Base-by-base conservation (phyloP, 1,140 invertebrate species). In the Propsilocerus akamusi region DNA sequence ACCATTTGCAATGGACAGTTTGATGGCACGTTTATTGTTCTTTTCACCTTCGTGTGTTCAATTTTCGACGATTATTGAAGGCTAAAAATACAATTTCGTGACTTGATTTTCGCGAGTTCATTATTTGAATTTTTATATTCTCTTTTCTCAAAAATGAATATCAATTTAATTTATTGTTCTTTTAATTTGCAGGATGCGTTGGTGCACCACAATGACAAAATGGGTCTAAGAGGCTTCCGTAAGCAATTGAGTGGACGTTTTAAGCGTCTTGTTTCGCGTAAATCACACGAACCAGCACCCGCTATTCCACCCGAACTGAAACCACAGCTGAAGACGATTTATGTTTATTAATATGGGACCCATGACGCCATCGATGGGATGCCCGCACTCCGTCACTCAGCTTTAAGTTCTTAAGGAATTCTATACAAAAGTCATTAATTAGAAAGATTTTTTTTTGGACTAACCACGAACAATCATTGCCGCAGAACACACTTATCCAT, bases 261-360 rank as follows among this genome's bases (percentile, higher is more conserved):
- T 76, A 78, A 81, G 65, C 75, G 82, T 56, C 69, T 86, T 55
- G 81, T 86, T 49, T 83, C 83, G 60, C 80, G 77, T 73, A 86
- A 86, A 70, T 74, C 80, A 26, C 76, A 78, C 56, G 75, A 79
- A 61, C 81, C 86, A 59, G 75, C 80, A 50, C 85, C 84, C 71
- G 81, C 81, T 58, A 85, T 89, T 70, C 83, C 86, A 50, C 80
- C 83, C 25, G 85, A 88, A 68, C 71, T 87, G 52, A 83, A 84
- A 66, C 83, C 84, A 54, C 86, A 89, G 68, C 73, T 89, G 32
- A 88, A 88, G 67, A 81, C 85, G 60, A 88, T 89, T 58, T 89
- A 88, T 66, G 86, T 89, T 56, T 89, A 89, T 70, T 89, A 72
- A 78, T 53, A 50, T n/a, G 17, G 17, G 14, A 20, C 10, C 10